phyloP scores from a whole-genome alignment of 1,140 invertebrate genomes.

The Drosophila pandora region DNA sequence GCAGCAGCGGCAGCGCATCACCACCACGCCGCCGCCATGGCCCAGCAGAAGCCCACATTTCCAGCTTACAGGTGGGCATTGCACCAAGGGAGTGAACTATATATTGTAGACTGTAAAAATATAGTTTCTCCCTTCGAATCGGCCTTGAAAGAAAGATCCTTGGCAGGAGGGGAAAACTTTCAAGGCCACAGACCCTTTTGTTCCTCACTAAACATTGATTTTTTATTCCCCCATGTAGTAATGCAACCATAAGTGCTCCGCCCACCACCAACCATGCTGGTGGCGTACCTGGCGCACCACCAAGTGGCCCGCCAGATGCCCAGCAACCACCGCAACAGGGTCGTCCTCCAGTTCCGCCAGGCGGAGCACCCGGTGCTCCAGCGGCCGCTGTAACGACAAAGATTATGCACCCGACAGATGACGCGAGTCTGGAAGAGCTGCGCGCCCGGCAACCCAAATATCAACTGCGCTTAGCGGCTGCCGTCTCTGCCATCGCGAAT shows the following conservation, averaged over 20 bases:
- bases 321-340: constrained; percentile 46
- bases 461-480: constrained; percentile 60
- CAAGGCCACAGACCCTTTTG: not conserved
- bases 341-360: constrained; percentile 49
- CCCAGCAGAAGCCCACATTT: constrained; percentile 90
- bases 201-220: not conserved
- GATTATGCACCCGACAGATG: constrained; percentile 97
- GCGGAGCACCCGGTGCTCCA: constrained; percentile 39
- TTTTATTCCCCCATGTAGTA: constrained; percentile 85
- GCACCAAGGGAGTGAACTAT: not conserved
- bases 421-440: constrained; percentile 96
- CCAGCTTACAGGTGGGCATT: constrained; percentile 89
- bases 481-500: constrained; percentile 73
- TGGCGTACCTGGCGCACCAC: constrained; percentile 63
- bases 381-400: constrained; percentile 89
- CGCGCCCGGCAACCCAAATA: constrained; percentile 91
- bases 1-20: constrained; percentile 71
- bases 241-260: constrained; percentile 89
- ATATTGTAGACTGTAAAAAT: not conserved
- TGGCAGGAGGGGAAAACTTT: not conserved
- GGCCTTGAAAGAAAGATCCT: not conserved
- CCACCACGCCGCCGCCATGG: constrained; percentile 84
- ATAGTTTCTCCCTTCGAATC: not conserved
- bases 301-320: constrained; percentile 73
- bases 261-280: constrained; percentile 85